phyloP scores from a whole-genome alignment of 2,797 vertebrate genomes.

The Gymnocypris eckloni region DNA sequence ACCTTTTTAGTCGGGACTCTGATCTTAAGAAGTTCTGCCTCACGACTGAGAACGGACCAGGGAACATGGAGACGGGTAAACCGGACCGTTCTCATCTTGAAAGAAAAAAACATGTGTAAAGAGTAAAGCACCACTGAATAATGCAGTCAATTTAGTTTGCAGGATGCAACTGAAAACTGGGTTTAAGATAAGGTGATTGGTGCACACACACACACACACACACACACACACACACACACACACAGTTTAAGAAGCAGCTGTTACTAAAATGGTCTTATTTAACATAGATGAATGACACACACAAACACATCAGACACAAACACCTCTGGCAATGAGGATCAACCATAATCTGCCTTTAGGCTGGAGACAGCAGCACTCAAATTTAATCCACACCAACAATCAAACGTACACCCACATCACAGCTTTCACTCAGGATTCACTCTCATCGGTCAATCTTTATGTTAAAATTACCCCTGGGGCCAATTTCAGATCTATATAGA shows the following conservation, averaged over 20 bases:
- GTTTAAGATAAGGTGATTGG: conserved; percentile 17
- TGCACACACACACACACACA: neutral
- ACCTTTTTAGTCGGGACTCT: conserved; percentile 98
- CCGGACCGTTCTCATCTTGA: conserved; percentile 61
- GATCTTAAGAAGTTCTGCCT: conserved; percentile 97
- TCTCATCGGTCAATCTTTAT: conserved; percentile 19
- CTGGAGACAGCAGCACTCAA: conserved; percentile 66
- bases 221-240: conserved; percentile 5
- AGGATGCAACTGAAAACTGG: neutral
- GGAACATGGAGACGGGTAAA: conserved; percentile 94
- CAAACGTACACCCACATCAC: conserved; percentile 27
- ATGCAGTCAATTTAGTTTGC: conserved; percentile 1
- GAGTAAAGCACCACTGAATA: conserved; percentile 7
- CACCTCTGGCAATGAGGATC: conserved; percentile 52
- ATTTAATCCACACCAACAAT: conserved; percentile 42
- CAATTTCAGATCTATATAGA: conserved; percentile 5
- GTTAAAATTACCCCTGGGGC: neutral
- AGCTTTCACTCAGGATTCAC: neutral
- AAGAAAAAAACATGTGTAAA: conserved; percentile 19
- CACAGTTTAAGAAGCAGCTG: conserved; percentile 23
- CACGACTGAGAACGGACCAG: conserved; percentile 93
- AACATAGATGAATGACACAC: conserved; percentile 16
- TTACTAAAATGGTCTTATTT: conserved; percentile 38
- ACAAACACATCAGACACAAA: conserved; percentile 35
- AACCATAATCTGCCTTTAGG: conserved; percentile 73